These are phyloP conservation scores for Malacoraja senta DNA, from an alignment of 2,797 vertebrate genomes.

Conservation along the genomic window DNA sequence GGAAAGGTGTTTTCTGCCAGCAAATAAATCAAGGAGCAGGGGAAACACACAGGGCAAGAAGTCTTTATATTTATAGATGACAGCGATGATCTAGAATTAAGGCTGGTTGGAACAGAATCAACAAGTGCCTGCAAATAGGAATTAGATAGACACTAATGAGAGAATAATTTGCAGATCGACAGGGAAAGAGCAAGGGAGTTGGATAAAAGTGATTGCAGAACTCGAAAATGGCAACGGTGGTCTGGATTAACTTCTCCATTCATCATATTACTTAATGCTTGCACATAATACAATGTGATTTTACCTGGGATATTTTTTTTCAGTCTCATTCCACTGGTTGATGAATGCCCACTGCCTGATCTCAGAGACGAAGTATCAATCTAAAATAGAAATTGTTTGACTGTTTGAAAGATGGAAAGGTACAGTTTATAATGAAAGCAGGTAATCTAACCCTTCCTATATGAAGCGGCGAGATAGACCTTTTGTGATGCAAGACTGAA, in stretches of 20 bases:
- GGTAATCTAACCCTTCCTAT: not conserved
- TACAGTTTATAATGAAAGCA: not conserved
- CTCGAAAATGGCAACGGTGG: no score
- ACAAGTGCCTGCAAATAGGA: no score
- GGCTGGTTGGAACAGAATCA: no score
- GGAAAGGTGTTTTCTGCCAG: no score
- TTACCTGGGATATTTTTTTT: not conserved
- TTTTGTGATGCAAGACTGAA: not conserved
- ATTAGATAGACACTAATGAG: no score
- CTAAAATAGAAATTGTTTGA: not conserved
- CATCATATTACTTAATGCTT: not conserved
- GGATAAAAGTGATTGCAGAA: no score
- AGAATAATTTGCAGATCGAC: no score
- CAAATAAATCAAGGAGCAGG: no score
- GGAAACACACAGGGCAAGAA: no score
- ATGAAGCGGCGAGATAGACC: not conserved
- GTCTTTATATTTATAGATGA: no score
- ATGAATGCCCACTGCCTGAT: not conserved
- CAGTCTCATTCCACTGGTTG: not conserved
- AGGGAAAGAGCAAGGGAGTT: no score
- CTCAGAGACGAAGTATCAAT: slow-evolving; percentile 15
- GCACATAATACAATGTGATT: not conserved
- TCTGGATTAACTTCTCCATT: not conserved
- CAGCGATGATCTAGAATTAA: no score
- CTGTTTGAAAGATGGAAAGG: not conserved